A percentile compares a stretch with the other conserved stretches of the same genome.
phyloP scores from a whole-genome alignment of 2,113 vertebrate species.

The Alligator sinensis region DNA sequence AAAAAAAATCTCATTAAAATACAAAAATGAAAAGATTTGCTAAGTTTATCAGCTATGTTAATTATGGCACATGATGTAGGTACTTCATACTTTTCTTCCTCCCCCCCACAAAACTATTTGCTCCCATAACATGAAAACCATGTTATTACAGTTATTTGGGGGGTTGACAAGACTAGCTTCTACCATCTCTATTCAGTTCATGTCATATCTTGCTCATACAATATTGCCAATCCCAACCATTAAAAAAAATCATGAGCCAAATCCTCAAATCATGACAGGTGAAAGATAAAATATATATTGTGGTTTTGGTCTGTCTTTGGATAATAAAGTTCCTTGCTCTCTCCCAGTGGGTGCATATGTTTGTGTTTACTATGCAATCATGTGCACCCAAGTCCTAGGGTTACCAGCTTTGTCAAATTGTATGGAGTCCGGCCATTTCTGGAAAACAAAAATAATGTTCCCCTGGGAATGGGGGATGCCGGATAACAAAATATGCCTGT shows the following conservation, averaged over 20 bases:
- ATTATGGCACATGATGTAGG: background rate
- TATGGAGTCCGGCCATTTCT: too few relatives aligned
- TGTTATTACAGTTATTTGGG: background rate
- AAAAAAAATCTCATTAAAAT: background rate
- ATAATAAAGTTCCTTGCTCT: background rate
- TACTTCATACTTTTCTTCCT: background rate
- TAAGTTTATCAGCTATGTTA: background rate
- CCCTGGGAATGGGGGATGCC: too few relatives aligned
- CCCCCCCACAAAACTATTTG: accelerated
- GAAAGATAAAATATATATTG: too few relatives aligned
- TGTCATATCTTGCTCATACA: background rate
- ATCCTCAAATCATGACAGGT: too few relatives aligned
- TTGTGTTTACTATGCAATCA: too few relatives aligned
- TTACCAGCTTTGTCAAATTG: too few relatives aligned
- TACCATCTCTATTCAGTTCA: background rate
- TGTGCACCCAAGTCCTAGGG: too few relatives aligned
- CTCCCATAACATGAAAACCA: background rate
- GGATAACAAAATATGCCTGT: too few relatives aligned
- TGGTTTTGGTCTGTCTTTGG: background rate
- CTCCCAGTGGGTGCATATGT: too few relatives aligned
- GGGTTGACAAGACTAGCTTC: background rate
- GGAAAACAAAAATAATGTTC: too few relatives aligned
- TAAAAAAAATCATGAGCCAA: background rate
- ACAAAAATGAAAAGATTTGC: background rate
- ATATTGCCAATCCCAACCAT: background rate